Evolutionary conservation across 2,888 invertebrate genomes (phyloP).

Genomic region (Tethea ocularis): DNA sequence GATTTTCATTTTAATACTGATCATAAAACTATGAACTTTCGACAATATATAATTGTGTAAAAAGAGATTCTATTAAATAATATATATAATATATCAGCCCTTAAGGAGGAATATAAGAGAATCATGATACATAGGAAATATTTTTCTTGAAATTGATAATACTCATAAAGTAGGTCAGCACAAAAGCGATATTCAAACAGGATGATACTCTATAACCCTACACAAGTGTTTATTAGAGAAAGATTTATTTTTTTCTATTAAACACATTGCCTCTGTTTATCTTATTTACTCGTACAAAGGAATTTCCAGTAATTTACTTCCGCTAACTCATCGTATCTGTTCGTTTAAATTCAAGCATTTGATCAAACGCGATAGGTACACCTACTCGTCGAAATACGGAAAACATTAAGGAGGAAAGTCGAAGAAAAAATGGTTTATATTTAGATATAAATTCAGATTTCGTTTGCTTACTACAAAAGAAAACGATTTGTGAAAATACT

Average conservation of each 20-base stretch:
- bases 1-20: no score
- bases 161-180: not conserved
- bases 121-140: not conserved
- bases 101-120: no score
- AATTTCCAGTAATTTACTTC: constrained; percentile 34
- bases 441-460: not conserved
- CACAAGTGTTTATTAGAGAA: not conserved
- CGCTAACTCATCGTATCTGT: constrained; percentile 21
- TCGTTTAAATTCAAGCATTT: constrained; percentile 39
- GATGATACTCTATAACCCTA: not conserved
- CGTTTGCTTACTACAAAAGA: not conserved
- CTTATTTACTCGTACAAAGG: constrained; percentile 32
- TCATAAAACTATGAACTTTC: no score
- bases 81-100: no score
- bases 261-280: constrained; percentile 10
- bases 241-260: not conserved
- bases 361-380: constrained; percentile 23
- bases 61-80: no score
- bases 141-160: not conserved
- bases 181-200: not conserved
- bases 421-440: constrained; percentile 3
- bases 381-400: not conserved
- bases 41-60: no score
- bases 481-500: not conserved
- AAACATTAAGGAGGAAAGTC: not conserved